These are phyloP conservation scores for Temnothorax unifasciatus DNA, from an alignment of 2,888 invertebrate genomes.

Conservation along the genomic window DNA sequence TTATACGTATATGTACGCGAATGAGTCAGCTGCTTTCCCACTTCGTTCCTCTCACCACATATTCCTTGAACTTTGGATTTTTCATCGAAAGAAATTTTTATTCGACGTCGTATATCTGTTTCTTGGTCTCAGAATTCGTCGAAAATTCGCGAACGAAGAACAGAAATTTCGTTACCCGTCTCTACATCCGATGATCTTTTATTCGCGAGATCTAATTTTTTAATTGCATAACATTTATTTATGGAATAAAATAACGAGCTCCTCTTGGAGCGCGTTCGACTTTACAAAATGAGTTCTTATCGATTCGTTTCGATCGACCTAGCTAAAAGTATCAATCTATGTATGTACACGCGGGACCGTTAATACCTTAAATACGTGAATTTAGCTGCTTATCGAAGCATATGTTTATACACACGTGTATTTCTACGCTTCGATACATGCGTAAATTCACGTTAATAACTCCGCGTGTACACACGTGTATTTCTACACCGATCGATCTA, in stretches of 20 bases:
- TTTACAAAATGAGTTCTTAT: not conserved
- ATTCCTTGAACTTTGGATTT: not conserved
- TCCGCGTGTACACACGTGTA: not conserved
- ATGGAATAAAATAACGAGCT: not conserved
- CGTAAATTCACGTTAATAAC: not conserved
- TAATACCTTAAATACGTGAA: not conserved
- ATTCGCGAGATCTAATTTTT: not conserved
- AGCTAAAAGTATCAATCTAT: not conserved
- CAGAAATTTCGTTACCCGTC: not conserved
- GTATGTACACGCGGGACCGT: not conserved
- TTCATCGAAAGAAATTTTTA: conserved; percentile 9
- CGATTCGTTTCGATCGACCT: not conserved
- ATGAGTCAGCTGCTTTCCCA: not conserved
- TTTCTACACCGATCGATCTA: not conserved
- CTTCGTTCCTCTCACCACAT: not conserved
- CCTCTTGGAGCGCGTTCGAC: not conserved
- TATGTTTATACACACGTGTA: no score
- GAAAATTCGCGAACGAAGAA: not conserved
- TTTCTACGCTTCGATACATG: not conserved
- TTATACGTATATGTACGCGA: not conserved
- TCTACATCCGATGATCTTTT: no score
- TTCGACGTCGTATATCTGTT: not conserved
- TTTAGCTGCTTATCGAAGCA: not conserved
- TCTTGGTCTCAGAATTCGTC: not conserved
- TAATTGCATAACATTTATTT: not conserved